These are phyloP conservation scores for Calliphora vomitoria DNA, from an alignment of 2,888 invertebrate species.

Conservation along the genomic window DNA sequence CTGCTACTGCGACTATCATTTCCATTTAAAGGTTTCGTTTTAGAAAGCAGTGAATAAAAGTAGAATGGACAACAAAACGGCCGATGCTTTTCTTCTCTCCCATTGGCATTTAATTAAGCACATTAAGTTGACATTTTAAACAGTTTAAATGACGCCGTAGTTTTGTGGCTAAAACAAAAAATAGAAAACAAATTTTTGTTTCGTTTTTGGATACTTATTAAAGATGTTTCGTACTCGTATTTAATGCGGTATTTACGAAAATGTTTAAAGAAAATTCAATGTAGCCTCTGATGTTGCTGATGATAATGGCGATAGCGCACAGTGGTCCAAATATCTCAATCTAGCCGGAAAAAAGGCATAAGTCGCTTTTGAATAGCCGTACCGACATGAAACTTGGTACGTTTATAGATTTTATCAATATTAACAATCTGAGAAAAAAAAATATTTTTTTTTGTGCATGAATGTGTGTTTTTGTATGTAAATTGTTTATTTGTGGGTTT, in stretches of 20 bases:
- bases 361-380: no score
- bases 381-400: no score
- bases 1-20: conserved; percentile 1
- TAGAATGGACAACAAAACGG: neutral
- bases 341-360: no score
- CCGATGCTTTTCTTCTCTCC: conserved; percentile 23
- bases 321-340: no score
- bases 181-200: neutral
- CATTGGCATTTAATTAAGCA: conserved; percentile 80
- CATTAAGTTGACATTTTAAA: conserved; percentile 82
- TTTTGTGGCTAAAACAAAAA: conserved; percentile 46
- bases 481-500: no score
- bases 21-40: neutral
- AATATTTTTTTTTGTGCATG: no score
- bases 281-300: neutral
- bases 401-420: no score
- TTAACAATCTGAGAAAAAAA: no score
- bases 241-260: conserved; percentile 1
- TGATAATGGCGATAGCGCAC: neutral
- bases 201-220: conserved; percentile 40
- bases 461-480: no score
- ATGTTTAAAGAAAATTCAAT: conserved; percentile 3
- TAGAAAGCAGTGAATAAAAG: neutral
- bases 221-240: conserved; percentile 18
- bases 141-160: conserved; percentile 78